A percentile compares a stretch with the other conserved stretches of the same genome.
phyloP scores from a whole-genome alignment of 1,140 invertebrate species.

The Thereuonema tuberculata region DNA sequence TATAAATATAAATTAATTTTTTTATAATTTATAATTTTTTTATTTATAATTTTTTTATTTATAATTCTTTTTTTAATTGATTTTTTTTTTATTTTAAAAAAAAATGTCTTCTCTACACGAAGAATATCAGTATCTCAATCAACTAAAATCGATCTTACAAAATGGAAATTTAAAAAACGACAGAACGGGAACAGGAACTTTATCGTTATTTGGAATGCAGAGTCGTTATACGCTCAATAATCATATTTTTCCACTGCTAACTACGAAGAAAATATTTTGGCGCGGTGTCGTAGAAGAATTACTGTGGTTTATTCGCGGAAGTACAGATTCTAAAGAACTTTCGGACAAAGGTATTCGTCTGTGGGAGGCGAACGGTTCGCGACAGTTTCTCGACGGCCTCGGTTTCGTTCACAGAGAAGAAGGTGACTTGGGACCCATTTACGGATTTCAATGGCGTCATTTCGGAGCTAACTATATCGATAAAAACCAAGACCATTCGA shows the following conservation, averaged over 20 bases:
- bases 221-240: slow-evolving; percentile 55
- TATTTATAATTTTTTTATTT: too few species aligned
- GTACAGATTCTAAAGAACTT: slow-evolving; percentile 81
- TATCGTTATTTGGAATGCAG: slow-evolving; percentile 84
- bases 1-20: too few species aligned
- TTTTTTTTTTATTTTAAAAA: too few species aligned
- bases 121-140: slow-evolving; percentile 46
- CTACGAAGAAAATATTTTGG: slow-evolving; percentile 62
- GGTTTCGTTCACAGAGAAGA: slow-evolving; percentile 77
- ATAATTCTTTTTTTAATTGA: too few species aligned
- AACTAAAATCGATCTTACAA: slow-evolving; percentile 49
- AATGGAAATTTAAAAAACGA: slow-evolving; percentile 55
- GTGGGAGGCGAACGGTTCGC: slow-evolving; percentile 93
- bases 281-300: slow-evolving; percentile 69
- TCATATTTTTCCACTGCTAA: slow-evolving; percentile 75
- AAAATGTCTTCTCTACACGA: too few species aligned
- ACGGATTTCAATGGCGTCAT: slow-evolving; percentile 99
- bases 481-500: slow-evolving; percentile 65
- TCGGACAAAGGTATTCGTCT: slow-evolving; percentile 78
- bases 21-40: too few species aligned
- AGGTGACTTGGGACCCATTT: slow-evolving; percentile 94
- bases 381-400: slow-evolving; percentile 71
- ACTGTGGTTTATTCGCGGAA: slow-evolving; percentile 75
- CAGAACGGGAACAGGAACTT: slow-evolving; percentile 78
- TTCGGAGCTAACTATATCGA: slow-evolving; percentile 85